Evolutionary conservation across 1,140 invertebrate species (phyloP).

Genomic region (Drosophila melanica): DNA sequence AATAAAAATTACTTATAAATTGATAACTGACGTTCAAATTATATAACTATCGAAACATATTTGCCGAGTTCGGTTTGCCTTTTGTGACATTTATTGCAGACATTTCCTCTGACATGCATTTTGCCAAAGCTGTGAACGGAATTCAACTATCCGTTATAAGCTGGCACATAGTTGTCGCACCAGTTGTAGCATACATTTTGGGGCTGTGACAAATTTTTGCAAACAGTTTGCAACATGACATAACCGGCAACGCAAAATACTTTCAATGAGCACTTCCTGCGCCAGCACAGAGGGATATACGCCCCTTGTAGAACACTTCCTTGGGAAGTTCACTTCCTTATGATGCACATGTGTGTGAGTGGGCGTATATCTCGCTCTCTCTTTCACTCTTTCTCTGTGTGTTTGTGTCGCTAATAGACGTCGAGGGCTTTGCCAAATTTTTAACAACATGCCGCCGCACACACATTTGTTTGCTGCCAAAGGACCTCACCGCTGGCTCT

Average conservation of each 20-base stretch:
- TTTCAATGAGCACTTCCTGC: conserved; percentile 56
- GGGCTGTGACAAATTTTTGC: conserved; percentile 42
- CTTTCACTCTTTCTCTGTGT: neutral
- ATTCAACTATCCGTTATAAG: conserved; percentile 4
- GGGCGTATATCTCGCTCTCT: neutral
- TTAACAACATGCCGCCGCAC: conserved; percentile 35
- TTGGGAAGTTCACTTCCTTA: conserved; percentile 27
- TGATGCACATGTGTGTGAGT: neutral
- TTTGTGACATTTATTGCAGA: neutral
- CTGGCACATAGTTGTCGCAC: conserved; percentile 9
- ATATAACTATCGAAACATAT: neutral
- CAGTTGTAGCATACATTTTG: conserved; percentile 52
- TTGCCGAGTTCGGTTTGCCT: neutral
- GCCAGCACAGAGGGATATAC: neutral
- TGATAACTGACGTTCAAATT: neutral
- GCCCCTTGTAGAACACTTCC: conserved; percentile 42
- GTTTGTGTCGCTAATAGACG: conserved; percentile 40
- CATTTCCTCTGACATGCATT: conserved; percentile 10
- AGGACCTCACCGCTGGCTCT: conserved; percentile 7
- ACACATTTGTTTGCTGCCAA: conserved; percentile 34
- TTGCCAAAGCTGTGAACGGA: conserved; percentile 23
- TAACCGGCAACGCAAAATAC: conserved; percentile 48
- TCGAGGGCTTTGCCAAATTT: conserved; percentile 43
- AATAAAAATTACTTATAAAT: neutral
- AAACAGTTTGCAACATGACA: conserved; percentile 49